Percentiles rank a stretch among this genome's conserved stretches.
phyloP scores from a whole-genome alignment of 1,140 invertebrate genomes.

The Drosophila nebulosa region DNA sequence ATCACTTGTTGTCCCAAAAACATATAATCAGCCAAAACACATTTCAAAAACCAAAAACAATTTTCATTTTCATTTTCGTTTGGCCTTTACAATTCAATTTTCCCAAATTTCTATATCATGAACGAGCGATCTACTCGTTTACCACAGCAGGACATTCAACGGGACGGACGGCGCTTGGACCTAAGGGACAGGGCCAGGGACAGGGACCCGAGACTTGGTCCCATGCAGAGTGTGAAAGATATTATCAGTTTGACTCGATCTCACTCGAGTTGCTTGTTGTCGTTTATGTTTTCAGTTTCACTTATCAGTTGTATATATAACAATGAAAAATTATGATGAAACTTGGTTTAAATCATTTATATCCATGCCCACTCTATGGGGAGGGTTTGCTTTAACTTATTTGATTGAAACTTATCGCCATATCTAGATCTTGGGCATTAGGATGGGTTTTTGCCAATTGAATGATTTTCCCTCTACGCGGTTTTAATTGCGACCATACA shows the following conservation, averaged over 20 bases:
- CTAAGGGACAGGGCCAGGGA: neutral
- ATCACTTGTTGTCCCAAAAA: constrained; percentile 55
- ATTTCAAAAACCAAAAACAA: constrained; percentile 4
- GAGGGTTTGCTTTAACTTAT: constrained; percentile 50
- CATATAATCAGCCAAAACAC: constrained; percentile 4
- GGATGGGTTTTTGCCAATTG: constrained; percentile 63
- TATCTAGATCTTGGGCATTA: constrained; percentile 28
- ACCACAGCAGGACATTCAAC: constrained; percentile 36
- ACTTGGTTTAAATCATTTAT: constrained; percentile 76
- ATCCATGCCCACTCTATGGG: neutral
- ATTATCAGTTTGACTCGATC: constrained; percentile 74
- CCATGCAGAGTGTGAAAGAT: constrained; percentile 74
- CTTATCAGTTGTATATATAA: constrained; percentile 62
- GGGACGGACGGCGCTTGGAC: constrained; percentile 4
- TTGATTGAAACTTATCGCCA: constrained; percentile 49
- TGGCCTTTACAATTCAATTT: constrained; percentile 62
- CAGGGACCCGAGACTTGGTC: constrained; percentile 20
- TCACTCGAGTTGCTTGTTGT: constrained; percentile 31
- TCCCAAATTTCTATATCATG: constrained; percentile 30
- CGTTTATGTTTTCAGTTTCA: constrained; percentile 65
- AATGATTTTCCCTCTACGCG: constrained; percentile 61
- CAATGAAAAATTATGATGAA: constrained; percentile 77
- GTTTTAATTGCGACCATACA: constrained; percentile 66
- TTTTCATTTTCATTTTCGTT: neutral
- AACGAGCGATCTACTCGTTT: constrained; percentile 37